A percentile compares a stretch with the other conserved stretches of the same genome.
Conservation (phyloP, 1,140 invertebrate species). For the Globodera rostochiensis region DNA sequence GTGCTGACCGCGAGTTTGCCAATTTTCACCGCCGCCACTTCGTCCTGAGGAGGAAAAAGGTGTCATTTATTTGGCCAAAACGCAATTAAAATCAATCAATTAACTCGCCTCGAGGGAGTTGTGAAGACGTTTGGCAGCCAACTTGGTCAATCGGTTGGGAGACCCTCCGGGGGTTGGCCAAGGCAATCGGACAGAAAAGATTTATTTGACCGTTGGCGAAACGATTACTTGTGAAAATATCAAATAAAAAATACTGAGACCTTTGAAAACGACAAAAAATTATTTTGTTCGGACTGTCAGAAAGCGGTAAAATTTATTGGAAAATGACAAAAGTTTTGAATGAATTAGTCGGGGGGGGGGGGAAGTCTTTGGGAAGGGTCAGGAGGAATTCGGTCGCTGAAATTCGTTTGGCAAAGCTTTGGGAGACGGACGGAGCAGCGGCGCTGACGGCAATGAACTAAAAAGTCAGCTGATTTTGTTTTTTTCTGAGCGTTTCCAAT, state of each 20-base stretch:
- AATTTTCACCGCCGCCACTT: constrained; percentile 42
- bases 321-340: background rate
- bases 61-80: constrained; percentile 12
- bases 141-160: constrained; percentile 25
- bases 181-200: background rate
- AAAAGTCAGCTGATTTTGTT: background rate
- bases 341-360: background rate
- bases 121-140: constrained; percentile 38
- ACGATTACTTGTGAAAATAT: background rate
- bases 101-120: constrained; percentile 26
- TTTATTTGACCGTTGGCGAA: background rate
- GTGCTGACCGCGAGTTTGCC: constrained; percentile 35
- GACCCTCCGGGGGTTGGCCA: background rate
- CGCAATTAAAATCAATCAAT: background rate
- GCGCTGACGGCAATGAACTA: background rate
- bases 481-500: background rate
- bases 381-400: constrained; percentile 3
- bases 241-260: background rate
- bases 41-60: constrained; percentile 36
- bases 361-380: background rate
- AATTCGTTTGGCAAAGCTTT: background rate
- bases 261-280: background rate
- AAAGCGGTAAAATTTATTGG: background rate
- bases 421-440: background rate
- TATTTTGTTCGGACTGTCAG: no score